Base-by-base conservation (phyloP, 1,140 invertebrate species). In the Drosophila varians region DNA sequence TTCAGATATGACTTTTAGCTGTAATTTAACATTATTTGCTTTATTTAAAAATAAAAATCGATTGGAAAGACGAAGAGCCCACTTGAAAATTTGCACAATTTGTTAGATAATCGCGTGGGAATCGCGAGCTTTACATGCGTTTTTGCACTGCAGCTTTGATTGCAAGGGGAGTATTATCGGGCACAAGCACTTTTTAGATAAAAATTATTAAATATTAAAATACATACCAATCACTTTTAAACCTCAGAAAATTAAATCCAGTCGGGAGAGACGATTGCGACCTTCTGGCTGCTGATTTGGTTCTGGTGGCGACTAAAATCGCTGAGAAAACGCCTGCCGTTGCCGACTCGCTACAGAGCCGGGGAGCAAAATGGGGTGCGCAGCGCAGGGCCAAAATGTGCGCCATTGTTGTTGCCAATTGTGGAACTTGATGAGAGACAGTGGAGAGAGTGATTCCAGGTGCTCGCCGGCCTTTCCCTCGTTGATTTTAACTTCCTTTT, bases 161-260 rank as follows among this genome's bases (percentile, higher is more conserved):
- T n/a, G 3, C 9, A n/a, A 11, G 3, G 3, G 11, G 9, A 31
- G 11, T n/a, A 31, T 31, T 31, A 31, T 31, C 9, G 11, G 9
- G 3, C 9, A 11, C 8, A 31, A 3, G 9, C 28, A 31, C 28
- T 31, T 31, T 31, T 11, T 11, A 11, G 28, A 31, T 57, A 45
- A 45, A 62, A 60, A 38, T 47, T 64, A 57, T 60, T 47, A 70
- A 48, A 65, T 56, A 45, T 62, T 72, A 48, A 26, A 8, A 76
- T 86, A 84, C 80, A 52, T 87, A 86, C 80, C 80, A 86, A 73
- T 64, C 46, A 75, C 80, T 86, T 60, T 62, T 66, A 19, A 70
- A 80, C 75, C 69, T 75, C 7, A 74, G 8, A 65, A 80, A 76
- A 43, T 80, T 55, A 62, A 80, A 62, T 76, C 76, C 68, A 72